A percentile compares a stretch with the other conserved stretches of the same genome.
Evolutionary conservation across 2,113 vertebrate species (phyloP).

Genomic region (Mormyrus lacerda): DNA sequence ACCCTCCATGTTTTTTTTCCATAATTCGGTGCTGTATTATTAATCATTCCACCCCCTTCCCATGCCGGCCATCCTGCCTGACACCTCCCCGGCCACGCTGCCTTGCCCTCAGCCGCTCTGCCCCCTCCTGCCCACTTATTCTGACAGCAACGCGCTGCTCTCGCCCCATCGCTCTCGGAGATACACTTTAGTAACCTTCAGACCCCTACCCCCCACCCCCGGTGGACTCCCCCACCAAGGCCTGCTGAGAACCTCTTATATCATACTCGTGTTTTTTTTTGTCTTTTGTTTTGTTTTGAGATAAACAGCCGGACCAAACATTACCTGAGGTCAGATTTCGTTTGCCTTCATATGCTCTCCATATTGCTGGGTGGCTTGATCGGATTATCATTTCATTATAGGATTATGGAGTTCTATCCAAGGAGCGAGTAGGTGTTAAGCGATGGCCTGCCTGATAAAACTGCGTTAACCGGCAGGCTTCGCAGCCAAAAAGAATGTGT

Average conservation of each 20-base stretch:
- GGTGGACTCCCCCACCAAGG: background rate
- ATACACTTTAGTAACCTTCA: conserved; percentile 19
- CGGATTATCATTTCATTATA: background rate
- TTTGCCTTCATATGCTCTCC: background rate
- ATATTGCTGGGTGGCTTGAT: background rate
- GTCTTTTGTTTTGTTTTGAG: background rate
- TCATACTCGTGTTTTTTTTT: background rate
- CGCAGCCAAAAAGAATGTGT: background rate
- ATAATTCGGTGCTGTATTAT: background rate
- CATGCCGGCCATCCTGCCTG: background rate
- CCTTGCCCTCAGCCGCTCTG: background rate
- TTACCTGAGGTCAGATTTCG: background rate
- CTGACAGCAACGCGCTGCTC: conserved; percentile 6
- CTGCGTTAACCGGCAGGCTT: background rate
- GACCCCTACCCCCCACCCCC: background rate
- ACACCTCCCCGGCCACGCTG: background rate
- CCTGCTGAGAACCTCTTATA: background rate
- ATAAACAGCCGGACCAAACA: background rate
- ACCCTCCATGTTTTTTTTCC: background rate
- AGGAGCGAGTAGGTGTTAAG: background rate
- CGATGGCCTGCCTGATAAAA: background rate
- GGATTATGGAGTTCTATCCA: background rate
- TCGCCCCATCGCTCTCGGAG: conserved; percentile 9
- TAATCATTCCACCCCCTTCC: background rate
- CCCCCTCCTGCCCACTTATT: background rate